phyloP scores from a whole-genome alignment of 2,888 invertebrate genomes.

The Chloroclysta siterata region DNA sequence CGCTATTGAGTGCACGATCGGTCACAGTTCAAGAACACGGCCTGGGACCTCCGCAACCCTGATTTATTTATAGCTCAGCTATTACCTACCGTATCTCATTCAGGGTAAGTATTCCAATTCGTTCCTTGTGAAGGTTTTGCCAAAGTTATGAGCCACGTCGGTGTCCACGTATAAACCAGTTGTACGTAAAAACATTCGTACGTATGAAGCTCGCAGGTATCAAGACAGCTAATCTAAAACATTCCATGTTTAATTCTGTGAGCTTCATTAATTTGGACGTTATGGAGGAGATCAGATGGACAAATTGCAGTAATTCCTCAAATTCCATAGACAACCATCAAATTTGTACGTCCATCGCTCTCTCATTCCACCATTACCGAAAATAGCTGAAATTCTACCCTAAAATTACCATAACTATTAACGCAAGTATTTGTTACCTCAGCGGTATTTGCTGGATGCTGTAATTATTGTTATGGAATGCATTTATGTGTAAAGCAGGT shows the following conservation, averaged over 20 bases:
- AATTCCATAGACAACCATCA: slow-evolving; percentile 17
- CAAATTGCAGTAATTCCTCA: slow-evolving; percentile 17
- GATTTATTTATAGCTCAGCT: slow-evolving; percentile 16
- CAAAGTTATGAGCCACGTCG: neutral
- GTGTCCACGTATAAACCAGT: neutral
- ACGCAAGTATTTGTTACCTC: slow-evolving; percentile 20
- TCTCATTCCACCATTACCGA: slow-evolving; percentile 16
- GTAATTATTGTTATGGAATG: slow-evolving; percentile 6
- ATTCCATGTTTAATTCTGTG: slow-evolving; percentile 12
- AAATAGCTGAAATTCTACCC: slow-evolving; percentile 22
- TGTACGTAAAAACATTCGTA: neutral
- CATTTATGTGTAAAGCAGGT: slow-evolving; percentile 2
- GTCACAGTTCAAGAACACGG: slow-evolving; percentile 48
- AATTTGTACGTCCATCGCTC: slow-evolving; percentile 12
- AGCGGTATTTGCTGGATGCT: slow-evolving; percentile 19
- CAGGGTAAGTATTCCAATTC: neutral
- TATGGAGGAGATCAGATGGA: slow-evolving; percentile 10
- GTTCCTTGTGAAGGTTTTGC: neutral
- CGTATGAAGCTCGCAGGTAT: neutral
- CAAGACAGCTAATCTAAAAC: neutral
- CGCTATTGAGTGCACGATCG: slow-evolving; percentile 33
- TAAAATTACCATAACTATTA: slow-evolving; percentile 29
- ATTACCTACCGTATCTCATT: neutral
- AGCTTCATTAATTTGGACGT: slow-evolving; percentile 1
- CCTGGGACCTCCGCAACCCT: slow-evolving; percentile 10